Evolutionary conservation across 2,888 invertebrate species (phyloP).

Genomic region (Nebria brevicollis): DNA sequence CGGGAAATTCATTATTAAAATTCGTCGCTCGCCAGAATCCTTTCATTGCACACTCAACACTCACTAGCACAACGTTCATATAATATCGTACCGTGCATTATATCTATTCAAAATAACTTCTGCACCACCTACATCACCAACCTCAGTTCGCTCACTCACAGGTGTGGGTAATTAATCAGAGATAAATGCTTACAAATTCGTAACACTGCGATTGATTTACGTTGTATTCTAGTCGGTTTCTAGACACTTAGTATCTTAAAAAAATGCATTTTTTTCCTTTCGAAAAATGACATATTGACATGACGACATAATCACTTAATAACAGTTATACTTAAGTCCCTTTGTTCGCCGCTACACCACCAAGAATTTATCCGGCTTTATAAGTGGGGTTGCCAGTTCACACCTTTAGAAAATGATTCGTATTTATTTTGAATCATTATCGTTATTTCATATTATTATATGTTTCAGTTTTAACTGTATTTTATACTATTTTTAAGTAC

Average conservation of each 20-base stretch:
- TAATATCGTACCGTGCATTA: neutral
- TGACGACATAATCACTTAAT: neutral
- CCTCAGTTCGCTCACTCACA: neutral
- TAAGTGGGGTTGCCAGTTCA: neutral
- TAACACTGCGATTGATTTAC: neutral
- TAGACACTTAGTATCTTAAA: neutral
- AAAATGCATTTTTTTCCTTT: neutral
- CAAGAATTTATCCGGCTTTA: neutral
- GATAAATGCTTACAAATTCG: neutral
- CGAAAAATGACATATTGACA: neutral
- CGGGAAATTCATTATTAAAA: constrained; percentile 44
- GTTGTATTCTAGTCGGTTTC: no score
- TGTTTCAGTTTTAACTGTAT: neutral
- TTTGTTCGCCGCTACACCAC: neutral
- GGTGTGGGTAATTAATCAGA: constrained; percentile 4
- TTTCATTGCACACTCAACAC: constrained; percentile 8
- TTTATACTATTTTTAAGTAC: neutral
- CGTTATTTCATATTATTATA: neutral
- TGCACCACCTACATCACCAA: neutral
- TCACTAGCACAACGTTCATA: neutral
- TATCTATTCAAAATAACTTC: neutral
- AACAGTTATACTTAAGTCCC: neutral
- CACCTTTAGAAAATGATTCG: neutral
- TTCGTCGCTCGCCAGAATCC: constrained; percentile 40
- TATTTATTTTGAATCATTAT: neutral